Evolutionary conservation across 2,113 vertebrate genomes (phyloP).

Genomic region (Onychostruthus taczanowskii): DNA sequence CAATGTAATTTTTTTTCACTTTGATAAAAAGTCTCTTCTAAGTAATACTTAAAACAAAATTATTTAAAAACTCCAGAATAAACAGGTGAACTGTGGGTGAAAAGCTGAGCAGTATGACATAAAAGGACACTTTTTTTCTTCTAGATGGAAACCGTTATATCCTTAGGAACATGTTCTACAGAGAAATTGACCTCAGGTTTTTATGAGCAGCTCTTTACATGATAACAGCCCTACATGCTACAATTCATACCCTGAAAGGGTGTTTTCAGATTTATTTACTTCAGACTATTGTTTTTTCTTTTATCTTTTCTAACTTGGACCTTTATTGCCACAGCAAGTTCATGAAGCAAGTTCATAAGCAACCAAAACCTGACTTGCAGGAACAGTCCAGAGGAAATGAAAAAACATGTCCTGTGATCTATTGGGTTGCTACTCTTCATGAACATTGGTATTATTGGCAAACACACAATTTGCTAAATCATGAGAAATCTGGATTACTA

Average conservation of each 20-base stretch:
- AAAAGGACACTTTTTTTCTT: background rate
- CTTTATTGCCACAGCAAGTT: background rate
- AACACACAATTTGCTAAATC: background rate
- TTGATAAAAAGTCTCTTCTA: background rate
- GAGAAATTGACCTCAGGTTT: background rate
- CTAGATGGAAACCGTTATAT: background rate
- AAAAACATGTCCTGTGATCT: background rate
- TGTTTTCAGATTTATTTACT: background rate
- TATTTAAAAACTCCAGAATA: accelerated
- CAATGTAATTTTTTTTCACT: background rate
- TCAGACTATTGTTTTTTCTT: background rate
- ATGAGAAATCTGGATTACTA: background rate
- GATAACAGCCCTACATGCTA: background rate
- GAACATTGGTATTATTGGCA: background rate
- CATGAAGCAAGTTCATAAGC: background rate
- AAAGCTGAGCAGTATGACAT: background rate
- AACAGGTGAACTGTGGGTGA: background rate
- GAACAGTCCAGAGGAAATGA: background rate
- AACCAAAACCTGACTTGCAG: background rate
- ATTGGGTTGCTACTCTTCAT: background rate
- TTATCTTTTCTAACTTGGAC: background rate
- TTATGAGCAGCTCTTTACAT: background rate
- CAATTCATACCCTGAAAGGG: background rate
- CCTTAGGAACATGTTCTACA: background rate
- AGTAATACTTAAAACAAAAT: background rate